Percentiles rank a stretch among this genome's conserved stretches.
phyloP scores from a whole-genome alignment of 2,888 invertebrate genomes.

The Euzetes globulus region DNA sequence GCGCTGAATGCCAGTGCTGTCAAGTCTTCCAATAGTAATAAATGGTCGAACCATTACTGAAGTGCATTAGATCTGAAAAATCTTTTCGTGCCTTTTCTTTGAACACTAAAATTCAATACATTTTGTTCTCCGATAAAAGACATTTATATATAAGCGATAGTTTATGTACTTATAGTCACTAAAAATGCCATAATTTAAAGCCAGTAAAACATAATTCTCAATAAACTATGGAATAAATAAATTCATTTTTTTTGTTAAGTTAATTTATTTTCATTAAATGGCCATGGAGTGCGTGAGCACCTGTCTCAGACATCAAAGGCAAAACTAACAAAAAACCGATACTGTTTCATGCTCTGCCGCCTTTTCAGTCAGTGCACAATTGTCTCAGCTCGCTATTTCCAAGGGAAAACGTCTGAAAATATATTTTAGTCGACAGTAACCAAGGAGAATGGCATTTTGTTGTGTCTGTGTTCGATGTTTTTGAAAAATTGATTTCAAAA shows the following conservation, averaged over 20 bases:
- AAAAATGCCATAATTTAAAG: not conserved
- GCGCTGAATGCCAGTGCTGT: not conserved
- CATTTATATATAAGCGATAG: not conserved
- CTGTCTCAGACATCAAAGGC: too few species aligned
- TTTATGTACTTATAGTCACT: not conserved
- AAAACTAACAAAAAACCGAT: too few species aligned
- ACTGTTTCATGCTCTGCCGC: too few species aligned
- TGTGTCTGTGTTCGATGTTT: too few species aligned
- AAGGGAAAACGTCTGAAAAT: too few species aligned
- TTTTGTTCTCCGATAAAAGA: not conserved
- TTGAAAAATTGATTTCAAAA: too few species aligned
- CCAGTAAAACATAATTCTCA: not conserved
- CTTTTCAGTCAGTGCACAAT: too few species aligned
- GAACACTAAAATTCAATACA: not conserved
- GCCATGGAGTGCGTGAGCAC: not conserved
- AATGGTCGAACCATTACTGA: not conserved
- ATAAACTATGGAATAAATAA: not conserved
- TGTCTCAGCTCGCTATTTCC: too few species aligned
- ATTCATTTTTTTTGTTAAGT: not conserved
- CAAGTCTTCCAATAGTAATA: constrained; percentile 10
- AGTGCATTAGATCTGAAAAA: not conserved
- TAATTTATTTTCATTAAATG: not conserved
- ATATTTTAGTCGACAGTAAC: too few species aligned
- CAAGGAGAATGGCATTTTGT: too few species aligned
- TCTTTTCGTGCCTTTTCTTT: not conserved